phyloP scores from a whole-genome alignment of 2,113 vertebrate genomes.

The Pangasianodon hypophthalmus region DNA sequence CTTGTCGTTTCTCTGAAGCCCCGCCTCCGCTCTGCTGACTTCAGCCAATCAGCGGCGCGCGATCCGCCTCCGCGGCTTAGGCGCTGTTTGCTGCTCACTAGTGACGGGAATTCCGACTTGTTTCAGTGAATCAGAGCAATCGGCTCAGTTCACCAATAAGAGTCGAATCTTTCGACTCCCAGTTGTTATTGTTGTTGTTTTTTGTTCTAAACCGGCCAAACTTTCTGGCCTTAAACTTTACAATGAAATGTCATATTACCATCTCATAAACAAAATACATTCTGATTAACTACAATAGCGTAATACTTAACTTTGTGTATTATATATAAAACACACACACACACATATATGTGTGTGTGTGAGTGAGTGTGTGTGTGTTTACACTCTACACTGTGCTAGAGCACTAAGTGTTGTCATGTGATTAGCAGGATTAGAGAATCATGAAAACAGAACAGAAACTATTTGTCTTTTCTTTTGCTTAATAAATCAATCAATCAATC shows the following conservation, averaged over 20 bases:
- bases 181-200: background rate
- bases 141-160: background rate
- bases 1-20: background rate
- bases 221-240: no score
- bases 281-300: background rate
- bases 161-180: background rate
- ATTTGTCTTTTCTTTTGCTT: background rate
- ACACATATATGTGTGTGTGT: no score
- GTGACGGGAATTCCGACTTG: background rate
- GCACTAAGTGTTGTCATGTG: background rate
- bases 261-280: background rate
- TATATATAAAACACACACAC: no score
- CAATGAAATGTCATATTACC: background rate
- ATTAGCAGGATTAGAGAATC: background rate
- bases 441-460: background rate
- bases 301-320: background rate
- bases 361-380: no score
- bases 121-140: background rate
- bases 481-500: background rate
- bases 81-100: background rate
- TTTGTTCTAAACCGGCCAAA: background rate
- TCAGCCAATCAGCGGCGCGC: background rate
- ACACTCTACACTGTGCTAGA: background rate
- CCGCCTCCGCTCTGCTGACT: conserved; percentile 2
- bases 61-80: background rate